phyloP scores from a whole-genome alignment of 2,888 invertebrate genomes.

The Clostera curtula region DNA sequence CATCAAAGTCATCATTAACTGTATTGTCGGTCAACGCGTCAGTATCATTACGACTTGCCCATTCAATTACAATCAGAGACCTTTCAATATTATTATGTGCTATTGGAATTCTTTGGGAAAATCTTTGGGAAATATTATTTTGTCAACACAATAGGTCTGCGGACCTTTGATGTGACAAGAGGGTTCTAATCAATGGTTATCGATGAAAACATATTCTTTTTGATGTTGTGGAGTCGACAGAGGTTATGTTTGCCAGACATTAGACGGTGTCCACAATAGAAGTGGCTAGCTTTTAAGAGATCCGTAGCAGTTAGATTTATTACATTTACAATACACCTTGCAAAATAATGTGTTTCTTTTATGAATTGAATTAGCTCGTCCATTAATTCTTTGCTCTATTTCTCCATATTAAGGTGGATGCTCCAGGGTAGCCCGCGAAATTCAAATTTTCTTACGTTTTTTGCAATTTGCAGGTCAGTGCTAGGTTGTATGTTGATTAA shows the following conservation, averaged over 20 bases:
- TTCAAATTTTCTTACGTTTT: too few relatives aligned
- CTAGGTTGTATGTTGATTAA: too few relatives aligned
- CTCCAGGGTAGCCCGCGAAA: too few relatives aligned
- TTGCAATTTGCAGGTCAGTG: too few relatives aligned
- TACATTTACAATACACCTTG: too few relatives aligned
- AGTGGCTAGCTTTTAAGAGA: too few relatives aligned
- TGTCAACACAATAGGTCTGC: constrained; percentile 50
- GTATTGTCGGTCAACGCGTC: constrained; percentile 21
- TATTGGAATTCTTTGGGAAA: constrained; percentile 33
- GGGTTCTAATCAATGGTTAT: constrained; percentile 60
- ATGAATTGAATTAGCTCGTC: too few relatives aligned
- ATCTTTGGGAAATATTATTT: constrained; percentile 54
- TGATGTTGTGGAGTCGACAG: constrained; percentile 33
- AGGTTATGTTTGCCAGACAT: constrained; percentile 16
- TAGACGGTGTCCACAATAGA: constrained; percentile 5
- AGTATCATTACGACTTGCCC: constrained; percentile 22
- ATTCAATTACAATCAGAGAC: constrained; percentile 27
- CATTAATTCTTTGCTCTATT: too few relatives aligned
- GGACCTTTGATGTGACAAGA: constrained; percentile 67
- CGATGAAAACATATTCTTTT: constrained; percentile 49
- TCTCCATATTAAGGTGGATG: too few relatives aligned
- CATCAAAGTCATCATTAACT: constrained; percentile 23
- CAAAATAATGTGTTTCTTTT: too few relatives aligned
- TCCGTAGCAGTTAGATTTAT: too few relatives aligned
- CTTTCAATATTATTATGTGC: constrained; percentile 23